Evolutionary conservation across 2,888 invertebrate genomes (phyloP), one percentile per base, ranked within the genome.

Genomic region (Taphrorychus bicolor): DNA sequence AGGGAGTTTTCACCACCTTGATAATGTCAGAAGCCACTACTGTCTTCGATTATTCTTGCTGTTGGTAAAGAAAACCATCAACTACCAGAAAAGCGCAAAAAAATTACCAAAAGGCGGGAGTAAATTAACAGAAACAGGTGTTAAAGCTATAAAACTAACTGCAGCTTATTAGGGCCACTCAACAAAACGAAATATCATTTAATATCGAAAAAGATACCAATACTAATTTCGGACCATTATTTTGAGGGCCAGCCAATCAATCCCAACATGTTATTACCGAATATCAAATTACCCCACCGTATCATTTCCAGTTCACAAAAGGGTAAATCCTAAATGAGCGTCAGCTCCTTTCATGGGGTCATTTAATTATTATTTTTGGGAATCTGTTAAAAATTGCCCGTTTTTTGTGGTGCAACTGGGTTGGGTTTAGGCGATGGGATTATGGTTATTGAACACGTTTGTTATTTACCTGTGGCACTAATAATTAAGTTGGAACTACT

Each of bases 191-290:
- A 77, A 76, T 76, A 70, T 75, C 76, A 76, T 76, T 77, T 76
- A 78, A 78, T 77, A 76, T 73, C 73, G 74, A 74, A 76, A 73
- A 77, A 74, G 77, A 77, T 77, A 73, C 76, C 76, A 71, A 66
- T 73, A 76, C 76, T 75, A 76, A 76, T 75, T 75, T 71, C 66
- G 65, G 70, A 65, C 75, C 76, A 77, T 77, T 77, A 78, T 76
- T 78, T 76, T 73, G 74, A 75, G 73, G 75, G 67, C 74, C 73
- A 73, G 71, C 75, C 78, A 77, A 78, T 78, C 78, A 76, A 77
- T 68, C 74, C 74, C 72, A 77, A 75, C 76, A 71, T 78, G 73
- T 78, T 78, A 78, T 78, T 78, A 78, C 73, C 73, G 73, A 72
- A 76, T 75, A 77, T 76, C 58, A 61, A 69, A 69, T 69, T 59